A percentile compares a stretch with the other conserved stretches of the same genome.
phyloP scores from a whole-genome alignment of 2,113 vertebrate genomes.

The Smithornis capensis region DNA sequence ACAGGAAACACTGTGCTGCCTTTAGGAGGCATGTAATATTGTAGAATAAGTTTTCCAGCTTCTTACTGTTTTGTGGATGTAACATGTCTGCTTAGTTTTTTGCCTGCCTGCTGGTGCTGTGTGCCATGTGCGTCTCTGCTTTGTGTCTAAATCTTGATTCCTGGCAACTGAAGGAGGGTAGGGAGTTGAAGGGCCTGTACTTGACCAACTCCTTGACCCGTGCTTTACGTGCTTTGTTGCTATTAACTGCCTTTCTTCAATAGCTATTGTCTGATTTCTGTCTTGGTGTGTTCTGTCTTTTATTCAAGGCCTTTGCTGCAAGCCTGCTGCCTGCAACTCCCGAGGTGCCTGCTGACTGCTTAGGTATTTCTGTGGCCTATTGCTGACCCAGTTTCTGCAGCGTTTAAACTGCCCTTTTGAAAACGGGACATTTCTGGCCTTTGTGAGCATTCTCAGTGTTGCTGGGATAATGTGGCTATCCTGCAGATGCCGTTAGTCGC shows the following conservation, averaged over 20 bases:
- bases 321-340: not conserved
- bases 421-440: slow-evolving; percentile 18
- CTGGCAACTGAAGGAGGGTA: slow-evolving; percentile 30
- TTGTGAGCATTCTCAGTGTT: not conserved
- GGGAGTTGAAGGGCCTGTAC: slow-evolving; percentile 48
- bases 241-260: slow-evolving; percentile 65
- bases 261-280: slow-evolving; percentile 57
- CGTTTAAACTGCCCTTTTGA: slow-evolving; percentile 40
- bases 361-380: slow-evolving; percentile 52
- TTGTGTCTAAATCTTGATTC: slow-evolving; percentile 31
- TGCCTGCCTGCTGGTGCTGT: not conserved
- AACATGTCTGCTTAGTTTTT: not conserved
- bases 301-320: not conserved
- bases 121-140: not conserved
- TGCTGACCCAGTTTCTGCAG: slow-evolving; percentile 42
- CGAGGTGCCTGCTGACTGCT: slow-evolving; percentile 9
- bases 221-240: slow-evolving; percentile 53
- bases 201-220: slow-evolving; percentile 67
- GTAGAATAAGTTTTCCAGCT: not conserved
- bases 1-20: accelerated
- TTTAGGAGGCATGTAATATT: accelerated
- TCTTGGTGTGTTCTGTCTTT: slow-evolving; percentile 34
- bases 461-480: slow-evolving; percentile 11
- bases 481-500: not conserved
- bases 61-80: not conserved